Evolutionary conservation across 2,113 vertebrate genomes (phyloP).

Genomic region (Meriones unguiculatus): DNA sequence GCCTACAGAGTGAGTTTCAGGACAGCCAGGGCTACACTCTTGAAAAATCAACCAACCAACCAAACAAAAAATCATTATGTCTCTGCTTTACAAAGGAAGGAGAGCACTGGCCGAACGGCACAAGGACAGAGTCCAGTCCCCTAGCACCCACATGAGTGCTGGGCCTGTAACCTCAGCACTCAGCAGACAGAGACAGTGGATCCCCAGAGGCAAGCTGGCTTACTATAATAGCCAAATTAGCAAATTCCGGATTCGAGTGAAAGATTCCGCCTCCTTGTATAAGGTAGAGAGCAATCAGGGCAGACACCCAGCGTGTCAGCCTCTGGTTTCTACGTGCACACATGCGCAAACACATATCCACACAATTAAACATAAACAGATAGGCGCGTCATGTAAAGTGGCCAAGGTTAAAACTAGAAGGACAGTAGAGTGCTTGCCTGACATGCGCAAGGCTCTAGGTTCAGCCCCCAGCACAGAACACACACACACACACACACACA

Average conservation of each 20-base stretch:
- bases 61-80: background rate
- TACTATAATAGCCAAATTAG: background rate
- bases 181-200: background rate
- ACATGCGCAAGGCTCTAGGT: background rate
- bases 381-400: background rate
- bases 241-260: background rate
- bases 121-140: background rate
- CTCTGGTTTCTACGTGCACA: background rate
- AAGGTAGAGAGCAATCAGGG: background rate
- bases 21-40: too few relatives aligned
- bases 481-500: background rate
- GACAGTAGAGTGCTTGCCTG: background rate
- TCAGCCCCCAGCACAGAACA: background rate
- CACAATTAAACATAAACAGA: background rate
- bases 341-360: background rate
- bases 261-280: background rate
- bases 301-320: background rate
- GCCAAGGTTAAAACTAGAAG: background rate
- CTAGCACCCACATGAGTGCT: background rate
- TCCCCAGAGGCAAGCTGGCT: background rate
- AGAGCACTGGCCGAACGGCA: background rate
- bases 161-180: background rate
- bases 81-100: background rate
- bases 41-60: background rate
- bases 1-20: too few relatives aligned